Evolutionary conservation across 2,113 vertebrate genomes (phyloP).

Genomic region (Pachyramphus minor): DNA sequence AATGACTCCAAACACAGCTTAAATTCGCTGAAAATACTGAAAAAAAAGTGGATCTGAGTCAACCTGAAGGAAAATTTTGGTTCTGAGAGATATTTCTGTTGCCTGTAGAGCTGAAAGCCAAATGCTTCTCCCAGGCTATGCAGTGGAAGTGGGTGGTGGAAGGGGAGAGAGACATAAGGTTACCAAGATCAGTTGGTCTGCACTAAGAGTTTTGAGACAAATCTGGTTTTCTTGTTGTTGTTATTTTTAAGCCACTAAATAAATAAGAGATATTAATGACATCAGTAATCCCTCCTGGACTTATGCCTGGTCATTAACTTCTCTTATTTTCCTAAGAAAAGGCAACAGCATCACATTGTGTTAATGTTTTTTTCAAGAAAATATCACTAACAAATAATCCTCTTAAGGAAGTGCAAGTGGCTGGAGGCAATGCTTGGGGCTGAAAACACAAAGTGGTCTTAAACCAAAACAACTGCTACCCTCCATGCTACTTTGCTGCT

Average conservation of each 20-base stretch:
- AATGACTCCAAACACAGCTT: neutral
- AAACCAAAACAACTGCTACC: constrained; percentile 41
- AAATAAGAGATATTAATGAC: constrained; percentile 46
- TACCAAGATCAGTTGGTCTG: neutral
- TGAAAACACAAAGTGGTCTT: constrained; percentile 41
- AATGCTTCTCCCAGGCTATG: neutral
- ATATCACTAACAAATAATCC: constrained; percentile 68
- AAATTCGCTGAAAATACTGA: neutral
- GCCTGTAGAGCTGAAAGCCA: neutral
- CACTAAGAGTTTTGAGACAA: neutral
- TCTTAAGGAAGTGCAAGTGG: constrained; percentile 71
- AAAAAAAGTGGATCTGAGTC: neutral
- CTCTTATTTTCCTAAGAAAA: constrained; percentile 67
- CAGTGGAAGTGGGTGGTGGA: neutral
- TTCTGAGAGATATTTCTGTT: neutral
- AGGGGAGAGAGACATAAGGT: neutral
- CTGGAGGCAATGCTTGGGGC: constrained; percentile 73
- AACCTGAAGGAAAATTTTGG: neutral
- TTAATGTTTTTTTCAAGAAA: constrained; percentile 64
- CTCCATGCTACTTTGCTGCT: neutral
- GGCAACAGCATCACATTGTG: constrained; percentile 42
- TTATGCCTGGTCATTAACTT: constrained; percentile 34
- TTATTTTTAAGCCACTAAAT: constrained; percentile 17
- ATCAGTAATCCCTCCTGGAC: constrained; percentile 6
- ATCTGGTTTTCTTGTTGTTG: neutral